Conservation (phyloP, 1,140 invertebrate species). For the Brachionus rubens region DNA sequence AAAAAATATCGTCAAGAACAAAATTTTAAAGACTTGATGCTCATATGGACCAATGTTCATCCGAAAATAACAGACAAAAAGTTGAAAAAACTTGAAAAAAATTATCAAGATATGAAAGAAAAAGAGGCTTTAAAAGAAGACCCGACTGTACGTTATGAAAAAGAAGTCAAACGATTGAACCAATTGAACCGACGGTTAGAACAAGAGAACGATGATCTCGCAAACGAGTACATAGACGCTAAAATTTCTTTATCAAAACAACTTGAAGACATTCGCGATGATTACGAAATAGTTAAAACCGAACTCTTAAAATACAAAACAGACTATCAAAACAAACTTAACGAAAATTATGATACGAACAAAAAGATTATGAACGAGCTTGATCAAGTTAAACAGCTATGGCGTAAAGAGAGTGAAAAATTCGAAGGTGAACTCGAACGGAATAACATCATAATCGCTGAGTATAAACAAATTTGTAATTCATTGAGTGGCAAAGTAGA, state of each 20-base stretch:
- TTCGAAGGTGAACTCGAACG: constrained; percentile 15
- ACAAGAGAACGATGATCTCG: constrained; percentile 68
- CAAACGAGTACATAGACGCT: constrained; percentile 66
- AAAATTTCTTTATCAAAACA: constrained; percentile 65
- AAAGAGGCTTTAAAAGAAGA: constrained; percentile 23
- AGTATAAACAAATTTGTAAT: constrained; percentile 45
- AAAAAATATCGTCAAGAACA: constrained; percentile 91
- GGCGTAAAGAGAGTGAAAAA: constrained; percentile 29
- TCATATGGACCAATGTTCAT: neutral
- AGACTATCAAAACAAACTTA: constrained; percentile 33
- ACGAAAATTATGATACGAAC: constrained; percentile 34
- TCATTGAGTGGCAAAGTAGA: constrained; percentile 30
- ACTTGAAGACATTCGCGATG: constrained; percentile 62
- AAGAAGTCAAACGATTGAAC: constrained; percentile 36
- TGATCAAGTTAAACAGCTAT: constrained; percentile 30
- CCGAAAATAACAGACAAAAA: constrained; percentile 68
- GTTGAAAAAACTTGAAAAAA: constrained; percentile 89
- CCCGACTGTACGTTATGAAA: constrained; percentile 18
- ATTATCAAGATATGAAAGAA: constrained; percentile 66
- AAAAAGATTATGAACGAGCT: constrained; percentile 39
- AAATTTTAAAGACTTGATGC: constrained; percentile 79
- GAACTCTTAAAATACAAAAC: constrained; percentile 29
- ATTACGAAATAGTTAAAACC: constrained; percentile 21
- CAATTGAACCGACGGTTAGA: constrained; percentile 63
- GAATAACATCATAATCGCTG: constrained; percentile 6